These are phyloP conservation scores for Ophraella communa DNA, from an alignment of 2,888 invertebrate species.

Conservation along the genomic window DNA sequence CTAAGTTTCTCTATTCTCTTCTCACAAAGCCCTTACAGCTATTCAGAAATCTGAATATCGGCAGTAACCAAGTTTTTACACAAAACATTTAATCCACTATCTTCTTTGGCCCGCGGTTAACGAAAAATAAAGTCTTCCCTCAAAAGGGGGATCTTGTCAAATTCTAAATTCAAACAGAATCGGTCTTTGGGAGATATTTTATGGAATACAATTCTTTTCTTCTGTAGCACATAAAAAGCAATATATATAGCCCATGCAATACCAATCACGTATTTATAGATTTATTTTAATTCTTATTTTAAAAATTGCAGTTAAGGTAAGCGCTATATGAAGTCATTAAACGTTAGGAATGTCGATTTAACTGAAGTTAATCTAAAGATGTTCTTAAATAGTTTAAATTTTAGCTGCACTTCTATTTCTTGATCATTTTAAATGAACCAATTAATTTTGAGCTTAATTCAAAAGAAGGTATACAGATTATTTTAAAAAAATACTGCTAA, in stretches of 20 bases:
- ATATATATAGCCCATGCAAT: too few species aligned
- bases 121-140: constrained; percentile 14
- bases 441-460: not conserved
- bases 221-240: too few species aligned
- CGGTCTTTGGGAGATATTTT: not conserved
- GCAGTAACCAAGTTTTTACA: constrained; percentile 26
- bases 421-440: not conserved
- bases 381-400: too few species aligned
- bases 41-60: constrained; percentile 21
- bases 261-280: too few species aligned
- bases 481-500: too few species aligned
- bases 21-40: constrained; percentile 11
- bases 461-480: not conserved
- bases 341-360: too few species aligned
- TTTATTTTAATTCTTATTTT: too few species aligned
- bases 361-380: too few species aligned
- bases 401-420: too few species aligned
- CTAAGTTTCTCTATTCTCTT: not conserved
- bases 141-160: constrained; percentile 4
- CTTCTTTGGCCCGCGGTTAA: constrained; percentile 24
- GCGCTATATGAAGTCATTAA: too few species aligned
- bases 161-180: not conserved
- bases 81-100: constrained; percentile 28
- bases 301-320: too few species aligned
- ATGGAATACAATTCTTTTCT: not conserved